phyloP scores from a whole-genome alignment of 1,140 invertebrate species.

The Hycleus phaleratus region DNA sequence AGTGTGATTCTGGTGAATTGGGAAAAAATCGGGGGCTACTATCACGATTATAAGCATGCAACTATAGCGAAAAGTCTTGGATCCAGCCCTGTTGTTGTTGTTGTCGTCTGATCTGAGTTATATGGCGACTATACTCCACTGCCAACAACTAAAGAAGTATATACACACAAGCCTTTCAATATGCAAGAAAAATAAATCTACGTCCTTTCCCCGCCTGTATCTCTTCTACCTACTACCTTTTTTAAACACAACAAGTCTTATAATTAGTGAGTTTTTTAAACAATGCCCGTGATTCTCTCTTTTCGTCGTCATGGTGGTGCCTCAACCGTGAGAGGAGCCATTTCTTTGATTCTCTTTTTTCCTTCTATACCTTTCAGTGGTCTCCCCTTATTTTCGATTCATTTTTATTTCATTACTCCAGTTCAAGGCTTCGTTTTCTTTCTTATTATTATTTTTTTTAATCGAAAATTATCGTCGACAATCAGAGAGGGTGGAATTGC shows the following conservation, averaged over 20 bases:
- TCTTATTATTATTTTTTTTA: no score
- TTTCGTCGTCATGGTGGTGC: not conserved
- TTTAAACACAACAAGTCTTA: conserved; percentile 23
- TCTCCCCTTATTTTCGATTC: no score
- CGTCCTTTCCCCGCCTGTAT: conserved; percentile 1
- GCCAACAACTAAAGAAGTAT: conserved; percentile 28
- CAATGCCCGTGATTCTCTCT: conserved; percentile 32
- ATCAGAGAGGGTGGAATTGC: no score
- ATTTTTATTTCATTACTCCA: no score
- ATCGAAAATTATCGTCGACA: no score
- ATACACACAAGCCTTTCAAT: conserved; percentile 29
- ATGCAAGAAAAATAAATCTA: conserved; percentile 41
- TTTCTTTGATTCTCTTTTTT: no score
- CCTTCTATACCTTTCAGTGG: no score
- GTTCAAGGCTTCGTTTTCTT: no score
- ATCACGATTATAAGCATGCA: no score
- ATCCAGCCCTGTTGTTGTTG: conserved; percentile 11
- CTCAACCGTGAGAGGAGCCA: no score
- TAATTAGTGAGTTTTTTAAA: conserved; percentile 39
- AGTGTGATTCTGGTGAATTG: no score
- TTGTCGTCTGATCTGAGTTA: conserved; percentile 37
- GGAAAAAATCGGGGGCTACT: no score
- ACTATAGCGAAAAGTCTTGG: not conserved
- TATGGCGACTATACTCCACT: conserved; percentile 28
- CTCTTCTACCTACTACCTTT: conserved; percentile 4